A percentile compares a stretch with the other conserved stretches of the same genome.
Evolutionary conservation across 2,113 vertebrate genomes (phyloP).

Genomic region (Hippopotamus amphibius): DNA sequence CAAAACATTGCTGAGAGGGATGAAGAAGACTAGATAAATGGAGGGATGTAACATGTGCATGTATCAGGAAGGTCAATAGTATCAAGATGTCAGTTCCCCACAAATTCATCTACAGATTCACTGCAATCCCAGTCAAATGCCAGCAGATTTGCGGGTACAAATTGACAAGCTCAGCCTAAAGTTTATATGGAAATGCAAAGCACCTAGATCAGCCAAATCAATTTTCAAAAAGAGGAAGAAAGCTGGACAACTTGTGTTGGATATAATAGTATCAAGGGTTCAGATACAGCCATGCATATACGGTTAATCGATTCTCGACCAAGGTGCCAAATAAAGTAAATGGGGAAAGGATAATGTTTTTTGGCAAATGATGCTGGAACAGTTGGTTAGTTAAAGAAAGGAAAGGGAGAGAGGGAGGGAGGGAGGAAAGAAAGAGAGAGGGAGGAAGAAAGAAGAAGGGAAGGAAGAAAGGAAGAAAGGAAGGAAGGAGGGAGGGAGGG

Average conservation of each 20-base stretch:
- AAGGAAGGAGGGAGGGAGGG: neutral
- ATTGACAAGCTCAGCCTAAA: neutral
- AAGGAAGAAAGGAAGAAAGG: neutral
- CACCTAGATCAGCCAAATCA: neutral
- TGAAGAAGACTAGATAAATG: neutral
- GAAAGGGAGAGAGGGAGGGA: neutral
- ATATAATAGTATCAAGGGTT: neutral
- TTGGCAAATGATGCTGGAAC: neutral
- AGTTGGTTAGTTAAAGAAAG: neutral
- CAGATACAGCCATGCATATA: neutral
- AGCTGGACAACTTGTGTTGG: neutral
- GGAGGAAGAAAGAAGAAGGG: neutral
- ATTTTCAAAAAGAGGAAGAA: neutral
- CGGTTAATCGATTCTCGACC: neutral
- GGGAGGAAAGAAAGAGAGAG: no score
- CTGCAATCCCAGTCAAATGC: neutral
- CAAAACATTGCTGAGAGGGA: neutral
- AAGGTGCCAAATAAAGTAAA: neutral
- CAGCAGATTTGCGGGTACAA: neutral
- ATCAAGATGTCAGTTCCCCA: neutral
- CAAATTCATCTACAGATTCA: neutral
- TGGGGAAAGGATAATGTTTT: neutral
- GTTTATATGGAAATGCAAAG: neutral
- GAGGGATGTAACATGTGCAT: neutral
- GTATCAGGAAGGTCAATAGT: neutral